Conservation (phyloP, 2,797 vertebrate species). For the Acanthornis magna region DNA sequence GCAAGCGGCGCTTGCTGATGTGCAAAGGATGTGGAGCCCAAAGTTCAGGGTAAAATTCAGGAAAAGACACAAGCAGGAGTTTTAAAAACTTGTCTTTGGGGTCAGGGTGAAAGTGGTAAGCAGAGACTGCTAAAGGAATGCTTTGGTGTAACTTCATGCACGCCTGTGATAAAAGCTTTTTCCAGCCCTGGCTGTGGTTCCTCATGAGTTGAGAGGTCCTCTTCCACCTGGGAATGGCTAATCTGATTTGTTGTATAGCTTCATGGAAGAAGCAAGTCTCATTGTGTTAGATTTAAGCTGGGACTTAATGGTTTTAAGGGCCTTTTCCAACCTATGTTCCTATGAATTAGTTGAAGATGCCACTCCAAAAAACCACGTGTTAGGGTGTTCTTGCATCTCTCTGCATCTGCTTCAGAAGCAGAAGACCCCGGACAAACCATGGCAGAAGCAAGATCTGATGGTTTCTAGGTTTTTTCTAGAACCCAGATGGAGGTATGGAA, state of each 20-base stretch:
- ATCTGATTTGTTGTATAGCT: not conserved
- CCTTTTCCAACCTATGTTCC: not conserved
- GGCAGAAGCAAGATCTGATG: not conserved
- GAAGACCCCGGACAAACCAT: not conserved
- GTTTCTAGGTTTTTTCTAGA: not conserved
- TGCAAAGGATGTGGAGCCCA: not conserved
- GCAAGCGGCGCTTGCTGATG: accelerated
- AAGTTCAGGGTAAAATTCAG: not conserved
- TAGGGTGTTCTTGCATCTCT: not conserved
- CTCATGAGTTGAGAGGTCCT: not conserved
- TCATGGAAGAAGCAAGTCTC: not conserved
- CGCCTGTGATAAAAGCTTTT: not conserved
- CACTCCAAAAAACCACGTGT: accelerated
- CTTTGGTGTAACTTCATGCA: not conserved
- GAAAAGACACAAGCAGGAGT: not conserved
- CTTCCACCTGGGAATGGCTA: not conserved
- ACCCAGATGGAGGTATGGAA: accelerated
- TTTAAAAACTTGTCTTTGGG: not conserved
- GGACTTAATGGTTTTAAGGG: not conserved
- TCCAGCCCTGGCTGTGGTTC: not conserved
- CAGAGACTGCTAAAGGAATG: not conserved
- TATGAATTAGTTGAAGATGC: not conserved
- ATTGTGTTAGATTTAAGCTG: not conserved
- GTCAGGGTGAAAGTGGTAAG: not conserved
- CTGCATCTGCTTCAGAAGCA: not conserved